Percentiles rank a stretch among this genome's conserved stretches.
These are phyloP conservation scores for Rhincodon typus DNA, from an alignment of 2,797 vertebrate genomes.

Conservation along the genomic window DNA sequence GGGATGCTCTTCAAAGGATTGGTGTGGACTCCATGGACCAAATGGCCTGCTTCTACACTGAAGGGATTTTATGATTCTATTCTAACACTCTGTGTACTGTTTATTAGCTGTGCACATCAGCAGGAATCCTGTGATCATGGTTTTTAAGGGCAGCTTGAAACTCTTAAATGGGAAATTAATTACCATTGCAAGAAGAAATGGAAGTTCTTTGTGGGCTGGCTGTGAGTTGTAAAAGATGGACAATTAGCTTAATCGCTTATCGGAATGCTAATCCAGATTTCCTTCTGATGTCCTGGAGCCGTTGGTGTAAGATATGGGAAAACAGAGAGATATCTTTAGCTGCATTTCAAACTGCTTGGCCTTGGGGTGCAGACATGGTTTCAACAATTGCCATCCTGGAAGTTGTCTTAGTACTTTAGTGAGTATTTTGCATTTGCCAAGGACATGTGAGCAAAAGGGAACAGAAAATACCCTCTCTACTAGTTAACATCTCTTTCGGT, in stretches of 20 bases:
- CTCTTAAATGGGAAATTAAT: neutral
- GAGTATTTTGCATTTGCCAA: no score
- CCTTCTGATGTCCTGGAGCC: neutral
- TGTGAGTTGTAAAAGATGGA: neutral
- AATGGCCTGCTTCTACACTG: no score
- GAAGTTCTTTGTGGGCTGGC: neutral
- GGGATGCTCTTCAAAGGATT: no score
- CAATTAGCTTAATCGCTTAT: neutral
- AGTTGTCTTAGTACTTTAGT: no score
- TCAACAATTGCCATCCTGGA: neutral
- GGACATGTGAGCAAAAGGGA: no score
- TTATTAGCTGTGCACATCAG: neutral
- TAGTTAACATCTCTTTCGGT: no score
- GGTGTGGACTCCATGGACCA: no score
- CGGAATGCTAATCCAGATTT: neutral
- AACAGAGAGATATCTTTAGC: neutral
- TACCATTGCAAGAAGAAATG: neutral
- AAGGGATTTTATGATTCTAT: no score
- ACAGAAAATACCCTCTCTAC: no score
- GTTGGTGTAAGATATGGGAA: neutral
- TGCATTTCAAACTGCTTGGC: neutral
- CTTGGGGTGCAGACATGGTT: neutral
- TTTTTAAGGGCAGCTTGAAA: neutral
- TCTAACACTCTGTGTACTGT: neutral
- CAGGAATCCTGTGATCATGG: neutral